Percentiles rank a stretch among this genome's conserved stretches.
These are phyloP conservation scores for Eupithecia abbreviata DNA, from an alignment of 2,888 invertebrate species.

Conservation along the genomic window DNA sequence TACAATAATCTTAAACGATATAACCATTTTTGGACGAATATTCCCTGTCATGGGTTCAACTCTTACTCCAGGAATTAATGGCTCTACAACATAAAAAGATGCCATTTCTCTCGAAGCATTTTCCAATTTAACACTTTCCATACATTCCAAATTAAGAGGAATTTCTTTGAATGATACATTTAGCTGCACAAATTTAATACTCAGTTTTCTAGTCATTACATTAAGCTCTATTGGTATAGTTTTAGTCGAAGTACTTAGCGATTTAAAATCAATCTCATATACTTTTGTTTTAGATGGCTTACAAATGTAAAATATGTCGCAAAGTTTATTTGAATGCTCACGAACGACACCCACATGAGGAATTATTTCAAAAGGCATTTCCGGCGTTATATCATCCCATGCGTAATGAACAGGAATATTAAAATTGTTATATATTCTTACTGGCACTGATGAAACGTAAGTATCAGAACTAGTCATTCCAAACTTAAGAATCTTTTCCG, in stretches of 20 bases:
- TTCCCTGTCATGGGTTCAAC: conserved; percentile 80
- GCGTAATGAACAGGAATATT: conserved; percentile 65
- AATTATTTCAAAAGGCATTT: conserved; percentile 71
- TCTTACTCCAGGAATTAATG: conserved; percentile 72
- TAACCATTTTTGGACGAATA: conserved; percentile 77
- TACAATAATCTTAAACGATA: conserved; percentile 73
- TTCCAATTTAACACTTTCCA: conserved; percentile 75
- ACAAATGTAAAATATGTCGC: conserved; percentile 65
- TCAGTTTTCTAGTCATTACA: conserved; percentile 69
- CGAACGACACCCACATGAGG: conserved; percentile 66
- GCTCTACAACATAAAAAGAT: conserved; percentile 78
- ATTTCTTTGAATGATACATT: conserved; percentile 71
- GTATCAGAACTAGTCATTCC: conserved; percentile 76
- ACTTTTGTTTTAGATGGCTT: conserved; percentile 70
- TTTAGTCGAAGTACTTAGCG: conserved; percentile 50
- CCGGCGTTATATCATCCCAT: conserved; percentile 64
- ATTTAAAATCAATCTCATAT: conserved; percentile 67
- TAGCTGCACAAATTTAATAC: conserved; percentile 71
- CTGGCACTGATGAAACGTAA: conserved; percentile 69
- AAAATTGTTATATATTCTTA: conserved; percentile 69
- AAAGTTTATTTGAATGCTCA: conserved; percentile 64
- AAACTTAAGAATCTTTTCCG: conserved; percentile 69
- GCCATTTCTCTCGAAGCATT: conserved; percentile 82
- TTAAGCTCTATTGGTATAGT: conserved; percentile 65
- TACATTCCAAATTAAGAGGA: conserved; percentile 68